These are phyloP conservation scores for Sycophila sp. DNA, from an alignment of 1,140 invertebrate species.

Conservation along the genomic window DNA sequence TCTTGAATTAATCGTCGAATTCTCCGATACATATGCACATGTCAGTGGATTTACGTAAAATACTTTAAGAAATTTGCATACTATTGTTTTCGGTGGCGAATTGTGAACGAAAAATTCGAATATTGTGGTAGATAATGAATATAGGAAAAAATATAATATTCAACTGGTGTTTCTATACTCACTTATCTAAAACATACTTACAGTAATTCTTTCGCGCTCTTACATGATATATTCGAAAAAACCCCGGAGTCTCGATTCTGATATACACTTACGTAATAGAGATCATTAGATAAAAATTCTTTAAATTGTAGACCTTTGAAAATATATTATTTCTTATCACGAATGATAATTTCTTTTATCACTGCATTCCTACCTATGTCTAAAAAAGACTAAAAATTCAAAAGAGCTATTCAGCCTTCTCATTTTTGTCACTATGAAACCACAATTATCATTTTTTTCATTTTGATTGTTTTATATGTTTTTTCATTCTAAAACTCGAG, in stretches of 20 bases:
- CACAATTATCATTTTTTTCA: background rate
- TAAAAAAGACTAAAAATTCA: background rate
- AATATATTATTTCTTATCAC: conserved; percentile 1
- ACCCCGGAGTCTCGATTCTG: conserved; percentile 10
- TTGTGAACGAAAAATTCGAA: background rate
- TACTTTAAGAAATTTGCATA: too few relatives aligned
- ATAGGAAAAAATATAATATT: background rate
- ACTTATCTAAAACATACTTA: background rate
- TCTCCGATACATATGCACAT: background rate
- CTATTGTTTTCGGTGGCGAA: too few relatives aligned
- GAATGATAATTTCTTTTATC: background rate
- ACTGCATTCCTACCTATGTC: background rate
- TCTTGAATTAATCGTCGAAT: conserved; percentile 13
- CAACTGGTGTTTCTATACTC: background rate
- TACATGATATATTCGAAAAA: background rate
- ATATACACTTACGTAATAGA: background rate
- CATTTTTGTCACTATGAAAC: background rate
- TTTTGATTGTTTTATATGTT: background rate
- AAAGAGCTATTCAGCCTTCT: conserved; percentile 2
- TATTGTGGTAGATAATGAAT: background rate
- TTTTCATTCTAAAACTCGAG: conserved; percentile 16
- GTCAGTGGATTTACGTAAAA: too few relatives aligned
- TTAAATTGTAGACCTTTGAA: background rate
- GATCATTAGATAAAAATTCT: conserved; percentile 1
- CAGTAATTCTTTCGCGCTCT: background rate